Conservation (phyloP, 35 echinoderm and acorn worm genomes). For the Stichopus chloronotus region DNA sequence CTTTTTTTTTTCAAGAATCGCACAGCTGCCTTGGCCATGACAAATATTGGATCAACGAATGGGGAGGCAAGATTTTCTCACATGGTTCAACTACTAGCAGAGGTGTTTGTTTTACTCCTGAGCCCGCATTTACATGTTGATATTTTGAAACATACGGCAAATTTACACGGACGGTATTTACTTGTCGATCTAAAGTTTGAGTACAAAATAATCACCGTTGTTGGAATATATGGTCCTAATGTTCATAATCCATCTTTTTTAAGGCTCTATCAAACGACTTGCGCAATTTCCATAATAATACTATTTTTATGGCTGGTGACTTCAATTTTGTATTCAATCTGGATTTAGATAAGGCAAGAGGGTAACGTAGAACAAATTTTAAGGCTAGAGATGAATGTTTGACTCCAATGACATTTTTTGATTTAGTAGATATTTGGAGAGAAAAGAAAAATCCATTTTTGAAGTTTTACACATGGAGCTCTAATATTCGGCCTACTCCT, state of each 20-base stretch:
- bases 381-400: slow-evolving; percentile 3
- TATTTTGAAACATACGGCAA: not conserved
- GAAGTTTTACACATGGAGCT: slow-evolving; percentile 3
- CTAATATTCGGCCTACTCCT: slow-evolving; percentile 23
- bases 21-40: not conserved
- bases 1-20: too few species aligned
- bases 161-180: not conserved
- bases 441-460: not conserved
- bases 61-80: not conserved
- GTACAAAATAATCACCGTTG: not conserved
- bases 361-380: not conserved
- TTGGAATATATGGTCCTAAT: slow-evolving; percentile 8
- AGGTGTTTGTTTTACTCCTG: not conserved
- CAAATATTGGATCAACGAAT: not conserved
- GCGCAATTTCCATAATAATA: not conserved
- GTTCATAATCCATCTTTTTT: not conserved
- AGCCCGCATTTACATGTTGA: not conserved
- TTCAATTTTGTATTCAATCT: slow-evolving; percentile 53
- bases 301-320: slow-evolving; percentile 14
- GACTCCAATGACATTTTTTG: not conserved
- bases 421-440: slow-evolving; percentile 20
- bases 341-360: slow-evolving; percentile 19
- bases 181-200: not conserved
- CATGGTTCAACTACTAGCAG: not conserved
- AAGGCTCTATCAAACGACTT: not conserved